Percentiles rank a stretch among this genome's conserved stretches.
phyloP scores from a whole-genome alignment of 1,140 invertebrate genomes.

The Papilio helenus region DNA sequence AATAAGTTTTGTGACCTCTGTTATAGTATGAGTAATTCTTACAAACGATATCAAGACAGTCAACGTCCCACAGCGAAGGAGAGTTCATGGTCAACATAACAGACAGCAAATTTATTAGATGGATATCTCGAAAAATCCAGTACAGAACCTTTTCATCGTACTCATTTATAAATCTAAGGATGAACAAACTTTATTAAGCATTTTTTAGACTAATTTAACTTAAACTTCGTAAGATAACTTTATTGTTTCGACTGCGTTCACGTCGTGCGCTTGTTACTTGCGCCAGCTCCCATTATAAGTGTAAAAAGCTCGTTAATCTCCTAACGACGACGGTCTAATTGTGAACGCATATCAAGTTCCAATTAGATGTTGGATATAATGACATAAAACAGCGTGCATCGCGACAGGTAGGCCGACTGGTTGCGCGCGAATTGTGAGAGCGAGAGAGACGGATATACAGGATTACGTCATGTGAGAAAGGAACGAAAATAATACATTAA shows the following conservation, averaged over 20 bases:
- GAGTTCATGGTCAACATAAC: constrained; percentile 24
- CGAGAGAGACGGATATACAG: neutral
- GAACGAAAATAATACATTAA: constrained; percentile 35
- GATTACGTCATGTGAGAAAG: constrained; percentile 10
- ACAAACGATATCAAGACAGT: constrained; percentile 4
- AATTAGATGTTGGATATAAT: constrained; percentile 74
- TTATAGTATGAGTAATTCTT: neutral
- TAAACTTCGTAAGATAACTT: no score
- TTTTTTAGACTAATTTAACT: no score
- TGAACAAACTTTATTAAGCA: neutral
- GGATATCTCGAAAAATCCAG: neutral
- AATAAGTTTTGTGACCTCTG: neutral
- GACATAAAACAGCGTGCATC: constrained; percentile 62
- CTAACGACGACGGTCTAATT: constrained; percentile 70
- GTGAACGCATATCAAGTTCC: constrained; percentile 77
- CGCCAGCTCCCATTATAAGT: constrained; percentile 44
- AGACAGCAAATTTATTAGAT: constrained; percentile 20
- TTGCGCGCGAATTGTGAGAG: constrained; percentile 44
- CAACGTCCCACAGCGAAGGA: constrained; percentile 16
- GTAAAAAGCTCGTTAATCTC: constrained; percentile 75
- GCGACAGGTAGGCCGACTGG: constrained; percentile 51
- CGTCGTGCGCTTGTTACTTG: constrained; percentile 32
- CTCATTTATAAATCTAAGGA: neutral
- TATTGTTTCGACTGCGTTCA: neutral
- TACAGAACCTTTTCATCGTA: neutral